Percentiles rank a stretch among this genome's conserved stretches.
phyloP scores from a whole-genome alignment of 2,113 vertebrate genomes.

The Pseudolaguvia tuberculata region DNA sequence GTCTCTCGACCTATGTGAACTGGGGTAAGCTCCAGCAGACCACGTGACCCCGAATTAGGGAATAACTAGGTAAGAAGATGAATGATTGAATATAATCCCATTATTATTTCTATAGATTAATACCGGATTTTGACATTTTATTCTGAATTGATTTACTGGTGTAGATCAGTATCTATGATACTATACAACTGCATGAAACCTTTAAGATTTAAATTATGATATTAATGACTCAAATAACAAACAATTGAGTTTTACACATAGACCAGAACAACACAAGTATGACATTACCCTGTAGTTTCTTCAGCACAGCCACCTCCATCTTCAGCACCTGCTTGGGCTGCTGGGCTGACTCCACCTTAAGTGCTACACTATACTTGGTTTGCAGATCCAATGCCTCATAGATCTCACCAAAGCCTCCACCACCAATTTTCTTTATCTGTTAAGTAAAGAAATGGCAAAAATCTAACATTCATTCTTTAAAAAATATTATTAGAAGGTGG shows the following conservation, averaged over 20 bases:
- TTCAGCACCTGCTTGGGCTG: slow-evolving; percentile 98
- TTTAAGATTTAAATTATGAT: background rate
- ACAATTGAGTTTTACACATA: background rate
- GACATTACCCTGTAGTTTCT: slow-evolving; percentile 93
- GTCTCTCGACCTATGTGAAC: too few relatives aligned
- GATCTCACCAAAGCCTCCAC: slow-evolving; percentile 97
- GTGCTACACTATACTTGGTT: slow-evolving; percentile 86
- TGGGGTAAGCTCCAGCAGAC: too few relatives aligned
- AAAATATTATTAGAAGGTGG: slow-evolving; percentile 5
- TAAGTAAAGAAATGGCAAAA: background rate
- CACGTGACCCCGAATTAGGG: too few relatives aligned
- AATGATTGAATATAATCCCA: too few relatives aligned
- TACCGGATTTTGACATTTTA: background rate
- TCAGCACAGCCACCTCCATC: slow-evolving; percentile 98
- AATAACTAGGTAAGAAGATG: too few relatives aligned
- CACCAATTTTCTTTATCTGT: slow-evolving; percentile 95
- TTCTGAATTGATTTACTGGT: background rate
- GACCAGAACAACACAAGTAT: background rate
- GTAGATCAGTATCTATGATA: too few relatives aligned
- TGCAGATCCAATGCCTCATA: slow-evolving; percentile 94
- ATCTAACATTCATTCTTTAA: background rate
- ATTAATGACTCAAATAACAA: background rate
- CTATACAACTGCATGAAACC: too few relatives aligned
- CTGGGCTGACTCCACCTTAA: slow-evolving; percentile 98
- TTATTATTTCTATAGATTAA: background rate